phyloP scores from a whole-genome alignment of 2,797 vertebrate genomes.

The Dendrocincla fuliginosa region DNA sequence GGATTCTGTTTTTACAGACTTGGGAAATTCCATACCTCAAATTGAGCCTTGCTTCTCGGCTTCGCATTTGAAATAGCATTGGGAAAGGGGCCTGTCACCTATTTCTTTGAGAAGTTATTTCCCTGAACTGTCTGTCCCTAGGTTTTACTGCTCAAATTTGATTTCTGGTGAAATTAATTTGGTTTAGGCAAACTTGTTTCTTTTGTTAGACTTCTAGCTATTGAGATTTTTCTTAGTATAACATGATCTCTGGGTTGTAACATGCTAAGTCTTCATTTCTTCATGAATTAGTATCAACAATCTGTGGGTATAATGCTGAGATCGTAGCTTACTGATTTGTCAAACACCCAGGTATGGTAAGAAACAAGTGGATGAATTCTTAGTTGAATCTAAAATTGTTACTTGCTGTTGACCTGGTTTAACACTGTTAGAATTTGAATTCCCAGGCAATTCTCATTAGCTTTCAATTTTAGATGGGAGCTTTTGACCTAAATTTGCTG shows the following conservation, averaged over 20 bases:
- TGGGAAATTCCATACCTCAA: not conserved
- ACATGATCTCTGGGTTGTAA: not conserved
- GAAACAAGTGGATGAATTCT: not conserved
- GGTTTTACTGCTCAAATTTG: not conserved
- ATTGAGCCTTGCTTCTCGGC: not conserved
- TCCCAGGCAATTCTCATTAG: not conserved
- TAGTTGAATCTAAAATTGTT: not conserved
- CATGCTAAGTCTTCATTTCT: not conserved
- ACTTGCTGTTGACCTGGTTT: slow-evolving; percentile 15
- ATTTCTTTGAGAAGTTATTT: not conserved
- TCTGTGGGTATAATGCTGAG: not conserved
- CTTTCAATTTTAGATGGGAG: not conserved
- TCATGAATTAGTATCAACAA: not conserved
- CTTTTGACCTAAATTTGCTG: not conserved
- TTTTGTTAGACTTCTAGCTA: not conserved
- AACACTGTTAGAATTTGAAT: not conserved
- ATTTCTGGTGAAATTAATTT: not conserved
- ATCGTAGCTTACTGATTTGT: not conserved
- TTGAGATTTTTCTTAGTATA: not conserved
- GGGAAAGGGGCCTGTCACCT: not conserved
- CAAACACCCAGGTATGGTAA: not conserved
- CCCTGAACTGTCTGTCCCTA: not conserved
- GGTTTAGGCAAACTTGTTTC: not conserved
- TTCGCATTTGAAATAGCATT: not conserved
- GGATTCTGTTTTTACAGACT: not conserved